phyloP scores from a whole-genome alignment of 2,113 vertebrate genomes.

The Mus musculus region DNA sequence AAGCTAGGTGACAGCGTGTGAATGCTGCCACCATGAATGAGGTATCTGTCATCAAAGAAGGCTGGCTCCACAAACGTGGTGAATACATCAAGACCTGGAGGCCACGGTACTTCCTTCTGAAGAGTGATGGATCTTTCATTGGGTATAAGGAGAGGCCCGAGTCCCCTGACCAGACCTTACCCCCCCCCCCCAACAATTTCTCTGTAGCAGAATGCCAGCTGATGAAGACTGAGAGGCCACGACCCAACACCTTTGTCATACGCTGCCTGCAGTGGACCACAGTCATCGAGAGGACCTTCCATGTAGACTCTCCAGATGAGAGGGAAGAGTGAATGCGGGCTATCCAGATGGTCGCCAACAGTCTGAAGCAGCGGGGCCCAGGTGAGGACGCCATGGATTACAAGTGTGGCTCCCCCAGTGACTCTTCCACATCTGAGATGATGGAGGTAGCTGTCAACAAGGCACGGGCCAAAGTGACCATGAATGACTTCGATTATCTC shows the following conservation, averaged over 20 bases:
- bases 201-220: slow-evolving; percentile 90
- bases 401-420: slow-evolving; percentile 91
- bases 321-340: slow-evolving; percentile 97
- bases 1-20: slow-evolving; percentile 50
- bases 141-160: slow-evolving; percentile 97
- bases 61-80: slow-evolving; percentile 97
- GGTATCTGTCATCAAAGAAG: slow-evolving; percentile 94
- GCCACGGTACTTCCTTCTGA: slow-evolving; percentile 96
- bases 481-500: slow-evolving; percentile 98
- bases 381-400: slow-evolving; percentile 92
- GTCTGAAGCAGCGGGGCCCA: slow-evolving; percentile 91
- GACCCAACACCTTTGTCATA: slow-evolving; percentile 97
- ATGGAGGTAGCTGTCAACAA: slow-evolving; percentile 93
- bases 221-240: slow-evolving; percentile 93
- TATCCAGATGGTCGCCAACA: slow-evolving; percentile 95
- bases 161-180: slow-evolving; percentile 90
- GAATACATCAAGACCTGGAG: slow-evolving; percentile 99
- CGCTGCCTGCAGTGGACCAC: slow-evolving; percentile 98
- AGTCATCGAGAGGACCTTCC: slow-evolving; percentile 96
- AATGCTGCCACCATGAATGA: slow-evolving; percentile 92
- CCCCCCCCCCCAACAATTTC: slow-evolving; percentile 97
- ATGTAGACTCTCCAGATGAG: slow-evolving; percentile 94
- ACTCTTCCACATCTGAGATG: slow-evolving; percentile 89
- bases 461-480: slow-evolving; percentile 94
- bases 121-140: slow-evolving; percentile 96